Percentiles rank a stretch among this genome's conserved stretches.
Conservation (phyloP, 2,888 invertebrate genomes). For the Andrena hattorfiana region DNA sequence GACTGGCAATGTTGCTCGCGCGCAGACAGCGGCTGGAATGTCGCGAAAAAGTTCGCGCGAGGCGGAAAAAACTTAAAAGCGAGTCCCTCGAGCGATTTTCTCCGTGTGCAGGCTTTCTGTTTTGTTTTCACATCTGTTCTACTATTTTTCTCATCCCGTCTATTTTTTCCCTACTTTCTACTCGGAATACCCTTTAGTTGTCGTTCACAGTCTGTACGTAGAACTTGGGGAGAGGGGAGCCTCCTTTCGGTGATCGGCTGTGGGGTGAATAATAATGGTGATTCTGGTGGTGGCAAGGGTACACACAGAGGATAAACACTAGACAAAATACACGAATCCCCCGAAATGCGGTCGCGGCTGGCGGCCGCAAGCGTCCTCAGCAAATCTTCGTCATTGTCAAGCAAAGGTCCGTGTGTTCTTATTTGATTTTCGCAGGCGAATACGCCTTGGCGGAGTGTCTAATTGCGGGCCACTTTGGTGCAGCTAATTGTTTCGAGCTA, state of each 20-base stretch:
- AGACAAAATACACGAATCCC: slow-evolving; percentile 94
- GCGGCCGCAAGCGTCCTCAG: slow-evolving; percentile 60
- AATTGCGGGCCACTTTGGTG: background rate
- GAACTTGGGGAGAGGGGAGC: slow-evolving; percentile 70
- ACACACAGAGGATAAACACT: slow-evolving; percentile 96
- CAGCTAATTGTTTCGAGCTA: background rate
- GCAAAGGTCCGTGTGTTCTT: slow-evolving; percentile 54
- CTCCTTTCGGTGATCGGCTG: slow-evolving; percentile 76
- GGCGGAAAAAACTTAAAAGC: slow-evolving; percentile 67
- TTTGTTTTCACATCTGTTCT: slow-evolving; percentile 13
- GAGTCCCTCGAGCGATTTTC: slow-evolving; percentile 68
- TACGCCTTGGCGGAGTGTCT: background rate
- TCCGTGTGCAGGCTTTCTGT: slow-evolving; percentile 62
- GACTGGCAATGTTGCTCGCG: slow-evolving; percentile 12
- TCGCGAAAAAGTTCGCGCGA: slow-evolving; percentile 34
- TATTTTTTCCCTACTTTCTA: slow-evolving; percentile 43
- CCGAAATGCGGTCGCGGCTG: slow-evolving; percentile 80
- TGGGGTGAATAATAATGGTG: slow-evolving; percentile 76
- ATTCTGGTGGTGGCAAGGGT: slow-evolving; percentile 80
- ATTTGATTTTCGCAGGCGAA: slow-evolving; percentile 1
- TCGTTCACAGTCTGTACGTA: slow-evolving; percentile 69
- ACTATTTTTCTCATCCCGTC: slow-evolving; percentile 6
- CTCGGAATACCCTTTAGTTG: slow-evolving; percentile 14
- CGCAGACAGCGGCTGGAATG: slow-evolving; percentile 60
- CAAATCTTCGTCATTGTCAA: slow-evolving; percentile 73